Percentiles rank a stretch among this genome's conserved stretches.
Evolutionary conservation across 2,888 invertebrate genomes (phyloP).

Genomic region (Nineta flava): DNA sequence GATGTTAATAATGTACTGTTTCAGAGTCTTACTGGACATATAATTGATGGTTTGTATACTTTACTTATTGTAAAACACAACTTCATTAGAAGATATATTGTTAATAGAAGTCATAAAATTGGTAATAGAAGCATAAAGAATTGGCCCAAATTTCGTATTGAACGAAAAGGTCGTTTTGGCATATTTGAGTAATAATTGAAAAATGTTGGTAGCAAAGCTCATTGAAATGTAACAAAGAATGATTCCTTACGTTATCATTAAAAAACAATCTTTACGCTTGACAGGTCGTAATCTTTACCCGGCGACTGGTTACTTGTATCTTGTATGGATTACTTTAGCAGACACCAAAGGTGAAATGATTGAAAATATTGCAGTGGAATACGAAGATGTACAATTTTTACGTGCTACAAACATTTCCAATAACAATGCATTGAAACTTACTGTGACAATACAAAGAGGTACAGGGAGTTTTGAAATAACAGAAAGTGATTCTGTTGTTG

Average conservation of each 20-base stretch:
- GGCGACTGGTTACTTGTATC: constrained; percentile 37
- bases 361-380: constrained; percentile 33
- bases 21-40: constrained; percentile 61
- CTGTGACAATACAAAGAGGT: constrained; percentile 26
- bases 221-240: constrained; percentile 18
- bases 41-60: constrained; percentile 56
- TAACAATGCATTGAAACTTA: constrained; percentile 20
- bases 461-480: constrained; percentile 30
- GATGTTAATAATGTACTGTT: constrained; percentile 40
- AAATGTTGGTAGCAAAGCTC: background rate
- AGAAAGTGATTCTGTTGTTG: constrained; percentile 51
- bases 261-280: constrained; percentile 2
- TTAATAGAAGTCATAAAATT: too few species aligned
- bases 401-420: constrained; percentile 37
- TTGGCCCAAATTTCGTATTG: too few species aligned
- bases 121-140: too few species aligned
- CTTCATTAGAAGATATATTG: too few species aligned
- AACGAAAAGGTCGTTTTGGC: background rate
- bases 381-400: constrained; percentile 41
- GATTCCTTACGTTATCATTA: background rate
- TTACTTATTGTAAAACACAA: too few species aligned
- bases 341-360: constrained; percentile 24
- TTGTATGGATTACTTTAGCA: constrained; percentile 37
- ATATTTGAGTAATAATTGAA: constrained; percentile 26
- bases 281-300: constrained; percentile 35